Base-by-base conservation (phyloP, 2,797 vertebrate genomes). In the Chromobotia macracanthus region DNA sequence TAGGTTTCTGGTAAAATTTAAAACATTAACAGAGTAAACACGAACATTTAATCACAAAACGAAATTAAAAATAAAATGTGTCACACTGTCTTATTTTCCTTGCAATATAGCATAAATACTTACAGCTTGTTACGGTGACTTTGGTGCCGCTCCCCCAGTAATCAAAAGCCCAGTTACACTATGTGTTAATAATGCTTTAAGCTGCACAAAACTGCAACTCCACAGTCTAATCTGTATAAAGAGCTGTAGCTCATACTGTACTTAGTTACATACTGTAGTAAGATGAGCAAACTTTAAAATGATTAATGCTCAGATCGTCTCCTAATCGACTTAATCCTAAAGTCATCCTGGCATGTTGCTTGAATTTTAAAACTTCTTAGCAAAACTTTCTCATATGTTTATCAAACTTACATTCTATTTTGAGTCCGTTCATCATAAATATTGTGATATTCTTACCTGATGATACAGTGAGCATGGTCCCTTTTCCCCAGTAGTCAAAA, bases 111-210 rank as follows among this genome's bases (percentile, higher is more conserved):
- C 2, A 46, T 19, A 46, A 28, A 46, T 28, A 46, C 38, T 89
- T 89, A 94, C 91, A 90, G 83, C 87, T 79, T 78, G 90, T 83
- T 72, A 94, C 90, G 0, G 90, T 91, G 82, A 94, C 90, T 72
- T 12, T 0, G 0, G 85, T 80, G 0, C 94, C 94, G 2, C 38
- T 76, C 25, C 93, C 94, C 94, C 91, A 93, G 35, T 84, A 48
- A 4, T 87, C 81, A 0, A 90, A 88, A 41, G 69, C 84, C 82
- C 85, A 87, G 81, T 81, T 1, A 63, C 75, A 82, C 75, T 23
- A 50, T 79, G 56, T 23, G 15, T 0, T 19, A 31, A 53, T 38
- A 53, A 46, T 10, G 8, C 48, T 72, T 41, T 10, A 56, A 23
- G 31, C 10, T 15, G 15, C 21, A 68, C 64, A 66, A 75, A 66